phyloP scores from a whole-genome alignment of 2,888 invertebrate genomes.

The Lasioglossum morio region DNA sequence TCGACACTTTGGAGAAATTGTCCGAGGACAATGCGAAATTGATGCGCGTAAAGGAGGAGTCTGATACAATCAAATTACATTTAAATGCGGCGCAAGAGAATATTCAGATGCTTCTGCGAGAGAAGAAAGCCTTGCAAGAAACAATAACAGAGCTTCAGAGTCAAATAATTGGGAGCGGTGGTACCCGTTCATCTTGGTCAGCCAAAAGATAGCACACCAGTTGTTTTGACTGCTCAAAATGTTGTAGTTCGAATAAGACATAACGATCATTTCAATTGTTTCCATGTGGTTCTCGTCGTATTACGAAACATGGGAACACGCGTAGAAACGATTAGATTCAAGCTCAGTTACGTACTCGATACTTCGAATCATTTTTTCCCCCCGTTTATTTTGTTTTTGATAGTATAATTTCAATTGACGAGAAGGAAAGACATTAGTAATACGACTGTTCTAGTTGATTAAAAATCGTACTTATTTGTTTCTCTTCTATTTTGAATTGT shows the following conservation, averaged over 20 bases:
- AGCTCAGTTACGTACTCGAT: neutral
- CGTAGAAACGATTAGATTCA: slow-evolving; percentile 10
- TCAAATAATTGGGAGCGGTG: slow-evolving; percentile 82
- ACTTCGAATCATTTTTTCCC: neutral
- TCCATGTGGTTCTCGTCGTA: slow-evolving; percentile 32
- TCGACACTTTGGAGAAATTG: slow-evolving; percentile 87
- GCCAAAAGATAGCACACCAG: slow-evolving; percentile 89
- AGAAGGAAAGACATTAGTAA: neutral
- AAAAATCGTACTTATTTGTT: slow-evolving; percentile 7
- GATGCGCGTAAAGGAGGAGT: slow-evolving; percentile 87
- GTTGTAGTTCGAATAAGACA: slow-evolving; percentile 87
- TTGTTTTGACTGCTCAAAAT: slow-evolving; percentile 90
- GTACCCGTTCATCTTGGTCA: slow-evolving; percentile 84
- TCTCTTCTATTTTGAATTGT: slow-evolving; percentile 31
- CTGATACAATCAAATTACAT: slow-evolving; percentile 87
- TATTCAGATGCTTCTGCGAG: slow-evolving; percentile 89
- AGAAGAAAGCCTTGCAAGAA: slow-evolving; percentile 90
- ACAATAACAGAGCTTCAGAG: slow-evolving; percentile 89
- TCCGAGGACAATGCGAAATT: slow-evolving; percentile 87
- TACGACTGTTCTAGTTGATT: slow-evolving; percentile 22
- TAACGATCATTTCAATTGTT: slow-evolving; percentile 63
- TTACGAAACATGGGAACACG: neutral
- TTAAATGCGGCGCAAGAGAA: slow-evolving; percentile 91
- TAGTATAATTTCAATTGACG: slow-evolving; percentile 19
- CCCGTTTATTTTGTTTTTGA: neutral